A percentile compares a stretch with the other conserved stretches of the same genome.
These are phyloP conservation scores for Pedicia rivosa DNA, from an alignment of 2,888 invertebrate genomes.

Conservation along the genomic window DNA sequence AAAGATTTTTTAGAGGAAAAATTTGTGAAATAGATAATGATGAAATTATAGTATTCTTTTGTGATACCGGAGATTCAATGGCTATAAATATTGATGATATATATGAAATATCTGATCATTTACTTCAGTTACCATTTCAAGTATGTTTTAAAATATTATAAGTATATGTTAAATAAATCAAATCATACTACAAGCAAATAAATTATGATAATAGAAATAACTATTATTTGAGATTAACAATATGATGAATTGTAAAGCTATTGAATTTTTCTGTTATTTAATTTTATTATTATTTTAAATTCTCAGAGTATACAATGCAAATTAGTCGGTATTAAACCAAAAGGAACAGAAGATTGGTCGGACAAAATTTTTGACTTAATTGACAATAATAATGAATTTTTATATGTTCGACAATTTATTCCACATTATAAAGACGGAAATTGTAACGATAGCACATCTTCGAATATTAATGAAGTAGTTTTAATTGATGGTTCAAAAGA, in stretches of 20 bases:
- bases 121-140: too few species aligned
- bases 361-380: slow-evolving; percentile 9
- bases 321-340: slow-evolving; percentile 9
- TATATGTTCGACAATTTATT: slow-evolving; percentile 8
- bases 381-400: slow-evolving; percentile 5
- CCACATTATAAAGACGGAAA: neutral
- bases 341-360: slow-evolving; percentile 9
- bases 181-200: too few species aligned
- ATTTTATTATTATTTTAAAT: slow-evolving; percentile 8
- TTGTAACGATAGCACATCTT: too few species aligned
- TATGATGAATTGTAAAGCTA: too few species aligned
- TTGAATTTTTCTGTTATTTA: too few species aligned
- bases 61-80: slow-evolving; percentile 9
- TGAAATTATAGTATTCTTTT: slow-evolving; percentile 10
- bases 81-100: slow-evolving; percentile 3
- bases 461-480: slow-evolving; percentile 10
- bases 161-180: too few species aligned
- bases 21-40: slow-evolving; percentile 6
- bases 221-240: too few species aligned
- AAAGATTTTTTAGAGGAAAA: slow-evolving; percentile 10
- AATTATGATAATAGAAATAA: too few species aligned
- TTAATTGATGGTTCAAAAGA: slow-evolving; percentile 8
- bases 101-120: slow-evolving; percentile 1
- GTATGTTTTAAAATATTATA: too few species aligned
- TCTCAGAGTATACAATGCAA: slow-evolving; percentile 11